Evolutionary conservation across 1,140 invertebrate genomes (phyloP).

Genomic region (Chymomyza costata): DNA sequence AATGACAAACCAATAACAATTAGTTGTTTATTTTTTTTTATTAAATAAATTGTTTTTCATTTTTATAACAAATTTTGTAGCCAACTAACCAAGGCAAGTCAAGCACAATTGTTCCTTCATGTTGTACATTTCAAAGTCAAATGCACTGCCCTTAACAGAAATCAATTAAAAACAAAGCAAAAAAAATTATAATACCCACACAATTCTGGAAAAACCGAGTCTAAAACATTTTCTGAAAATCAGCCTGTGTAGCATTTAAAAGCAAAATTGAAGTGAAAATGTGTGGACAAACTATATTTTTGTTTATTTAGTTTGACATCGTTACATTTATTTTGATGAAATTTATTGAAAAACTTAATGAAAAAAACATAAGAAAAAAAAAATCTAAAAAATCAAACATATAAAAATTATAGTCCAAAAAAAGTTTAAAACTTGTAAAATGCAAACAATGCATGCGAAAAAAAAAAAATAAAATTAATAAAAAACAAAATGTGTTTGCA

Average conservation of each 20-base stretch:
- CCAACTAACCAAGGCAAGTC: too few relatives aligned
- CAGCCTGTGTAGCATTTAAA: slow-evolving; percentile 61
- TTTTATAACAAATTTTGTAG: too few relatives aligned
- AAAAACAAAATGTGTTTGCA: slow-evolving; percentile 63
- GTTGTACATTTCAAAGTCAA: too few relatives aligned
- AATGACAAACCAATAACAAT: slow-evolving; percentile 4
- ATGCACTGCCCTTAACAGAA: too few relatives aligned
- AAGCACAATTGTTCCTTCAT: too few relatives aligned
- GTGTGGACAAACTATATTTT: slow-evolving; percentile 15
- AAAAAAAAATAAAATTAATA: slow-evolving; percentile 29
- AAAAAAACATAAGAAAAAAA: slow-evolving; percentile 27
- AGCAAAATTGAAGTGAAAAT: slow-evolving; percentile 42
- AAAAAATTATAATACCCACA: too few relatives aligned
- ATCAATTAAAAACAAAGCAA: too few relatives aligned
- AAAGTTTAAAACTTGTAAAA: slow-evolving; percentile 65
- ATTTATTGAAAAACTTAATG: slow-evolving; percentile 17
- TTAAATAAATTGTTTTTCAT: too few relatives aligned
- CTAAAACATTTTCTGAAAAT: too few relatives aligned
- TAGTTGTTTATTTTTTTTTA: too few relatives aligned
- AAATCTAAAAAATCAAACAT: slow-evolving; percentile 35
- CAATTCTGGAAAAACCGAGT: too few relatives aligned
- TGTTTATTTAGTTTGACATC: slow-evolving; percentile 43
- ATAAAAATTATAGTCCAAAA: slow-evolving; percentile 38
- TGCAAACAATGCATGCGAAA: slow-evolving; percentile 34
- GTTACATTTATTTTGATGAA: slow-evolving; percentile 56